Percentiles rank a stretch among this genome's conserved stretches.
phyloP scores from a whole-genome alignment of 2,113 vertebrate species.

The Turdus rufiventris region DNA sequence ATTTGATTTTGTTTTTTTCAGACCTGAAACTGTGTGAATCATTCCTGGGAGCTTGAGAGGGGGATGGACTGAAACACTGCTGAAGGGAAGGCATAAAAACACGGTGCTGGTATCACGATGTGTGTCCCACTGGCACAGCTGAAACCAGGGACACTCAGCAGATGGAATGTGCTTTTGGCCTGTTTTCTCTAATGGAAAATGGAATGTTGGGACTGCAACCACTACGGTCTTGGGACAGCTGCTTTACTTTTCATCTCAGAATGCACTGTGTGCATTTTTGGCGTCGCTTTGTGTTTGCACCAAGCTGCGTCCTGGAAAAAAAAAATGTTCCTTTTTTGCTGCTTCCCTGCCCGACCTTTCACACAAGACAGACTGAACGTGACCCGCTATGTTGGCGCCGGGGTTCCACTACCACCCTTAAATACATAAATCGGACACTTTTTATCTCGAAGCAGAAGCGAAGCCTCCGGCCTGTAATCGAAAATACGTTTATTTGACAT shows the following conservation, averaged over 20 bases:
- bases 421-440: not conserved
- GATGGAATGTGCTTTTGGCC: rapidly evolving
- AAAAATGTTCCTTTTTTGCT: too few relatives aligned
- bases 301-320: rapidly evolving
- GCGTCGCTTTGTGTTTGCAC: rapidly evolving
- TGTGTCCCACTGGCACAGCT: rapidly evolving
- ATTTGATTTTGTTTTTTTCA: not conserved
- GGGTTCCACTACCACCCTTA: not conserved
- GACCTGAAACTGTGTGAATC: not conserved
- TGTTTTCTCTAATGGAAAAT: rapidly evolving
- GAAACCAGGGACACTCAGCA: rapidly evolving
- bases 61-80: rapidly evolving
- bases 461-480: not conserved
- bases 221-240: rapidly evolving
- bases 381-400: rapidly evolving
- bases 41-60: rapidly evolving
- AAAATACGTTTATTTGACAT: not conserved
- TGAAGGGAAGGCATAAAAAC: not conserved
- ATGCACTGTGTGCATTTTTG: rapidly evolving
- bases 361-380: rapidly evolving
- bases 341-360: not conserved
- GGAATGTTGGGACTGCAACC: rapidly evolving
- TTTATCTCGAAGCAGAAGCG: too few relatives aligned
- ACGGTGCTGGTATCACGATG: rapidly evolving
- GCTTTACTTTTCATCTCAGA: not conserved